Conservation (phyloP, 2,797 vertebrate genomes). For the Silurus aristotelis region DNA sequence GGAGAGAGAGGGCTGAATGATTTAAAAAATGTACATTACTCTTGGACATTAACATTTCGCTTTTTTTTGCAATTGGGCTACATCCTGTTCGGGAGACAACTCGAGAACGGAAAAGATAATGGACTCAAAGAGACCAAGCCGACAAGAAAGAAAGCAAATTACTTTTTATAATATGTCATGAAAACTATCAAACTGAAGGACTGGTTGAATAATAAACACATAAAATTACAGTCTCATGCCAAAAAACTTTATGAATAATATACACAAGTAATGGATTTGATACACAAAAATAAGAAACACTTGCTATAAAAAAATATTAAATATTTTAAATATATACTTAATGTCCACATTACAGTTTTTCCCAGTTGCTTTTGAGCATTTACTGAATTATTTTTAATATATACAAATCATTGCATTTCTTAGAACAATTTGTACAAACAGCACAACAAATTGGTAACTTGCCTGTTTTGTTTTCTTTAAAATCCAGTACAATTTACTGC, state of each 20-base stretch:
- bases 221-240: not conserved
- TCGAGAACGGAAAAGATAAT: not conserved
- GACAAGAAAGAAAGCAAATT: not conserved
- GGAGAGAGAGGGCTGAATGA: conserved; percentile 81
- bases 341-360: not conserved
- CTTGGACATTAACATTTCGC: conserved; percentile 11
- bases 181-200: not conserved
- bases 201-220: not conserved
- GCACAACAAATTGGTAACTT: too few species aligned
- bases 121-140: not conserved
- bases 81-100: not conserved
- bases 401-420: too few species aligned
- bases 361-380: too few species aligned
- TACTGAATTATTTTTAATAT: too few species aligned
- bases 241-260: not conserved
- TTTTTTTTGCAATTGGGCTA: not conserved
- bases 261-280: too few species aligned
- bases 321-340: not conserved
- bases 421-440: too few species aligned
- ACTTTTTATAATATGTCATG: not conserved
- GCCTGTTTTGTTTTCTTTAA: too few species aligned
- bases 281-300: too few species aligned
- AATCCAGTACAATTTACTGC: too few species aligned
- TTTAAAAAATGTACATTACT: conserved; percentile 13
- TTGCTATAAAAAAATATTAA: not conserved